A percentile compares a stretch with the other conserved stretches of the same genome.
phyloP scores from a whole-genome alignment of 2,113 vertebrate species.

The Anguilla rostrata region DNA sequence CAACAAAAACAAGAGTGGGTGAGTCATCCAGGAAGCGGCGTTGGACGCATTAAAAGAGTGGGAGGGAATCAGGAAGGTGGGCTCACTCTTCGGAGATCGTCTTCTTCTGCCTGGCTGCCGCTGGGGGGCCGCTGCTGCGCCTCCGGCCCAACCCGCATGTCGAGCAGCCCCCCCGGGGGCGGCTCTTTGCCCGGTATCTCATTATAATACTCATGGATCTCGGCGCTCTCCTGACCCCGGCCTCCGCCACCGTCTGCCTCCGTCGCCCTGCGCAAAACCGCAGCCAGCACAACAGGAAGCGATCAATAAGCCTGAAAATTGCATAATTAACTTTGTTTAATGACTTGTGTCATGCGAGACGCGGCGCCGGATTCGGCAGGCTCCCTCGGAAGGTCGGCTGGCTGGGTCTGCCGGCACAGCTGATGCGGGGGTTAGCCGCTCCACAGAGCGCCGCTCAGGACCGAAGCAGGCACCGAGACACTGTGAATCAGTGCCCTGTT shows the following conservation, averaged over 20 bases:
- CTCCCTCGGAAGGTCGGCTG: background rate
- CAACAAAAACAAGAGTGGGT: slow-evolving; percentile 31
- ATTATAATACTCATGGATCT: slow-evolving; percentile 80
- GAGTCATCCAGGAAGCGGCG: slow-evolving; percentile 49
- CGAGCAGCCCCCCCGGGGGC: slow-evolving; percentile 68
- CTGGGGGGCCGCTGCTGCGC: slow-evolving; percentile 54
- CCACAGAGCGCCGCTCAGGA: background rate
- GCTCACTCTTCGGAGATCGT: slow-evolving; percentile 37
- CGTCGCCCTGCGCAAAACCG: slow-evolving; percentile 56
- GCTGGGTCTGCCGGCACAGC: background rate
- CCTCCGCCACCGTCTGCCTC: slow-evolving; percentile 48
- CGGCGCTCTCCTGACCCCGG: slow-evolving; percentile 55
- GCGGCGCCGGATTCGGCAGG: background rate
- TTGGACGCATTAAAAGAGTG: slow-evolving; percentile 18
- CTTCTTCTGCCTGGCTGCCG: slow-evolving; percentile 48
- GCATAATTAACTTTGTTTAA: slow-evolving; percentile 28
- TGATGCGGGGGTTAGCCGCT: background rate
- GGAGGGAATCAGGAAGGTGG: slow-evolving; percentile 2
- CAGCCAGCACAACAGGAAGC: slow-evolving; percentile 37
- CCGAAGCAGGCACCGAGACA: background rate
- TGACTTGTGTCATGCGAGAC: slow-evolving; percentile 9
- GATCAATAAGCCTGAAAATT: slow-evolving; percentile 10
- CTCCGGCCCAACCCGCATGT: slow-evolving; percentile 59
- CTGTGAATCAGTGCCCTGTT: slow-evolving; percentile 18
- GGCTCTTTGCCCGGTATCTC: slow-evolving; percentile 79